Percentiles rank a stretch among this genome's conserved stretches.
These are phyloP conservation scores for Caenorhabditis auriculariae DNA, from an alignment of 2,888 invertebrate species.

Conservation along the genomic window DNA sequence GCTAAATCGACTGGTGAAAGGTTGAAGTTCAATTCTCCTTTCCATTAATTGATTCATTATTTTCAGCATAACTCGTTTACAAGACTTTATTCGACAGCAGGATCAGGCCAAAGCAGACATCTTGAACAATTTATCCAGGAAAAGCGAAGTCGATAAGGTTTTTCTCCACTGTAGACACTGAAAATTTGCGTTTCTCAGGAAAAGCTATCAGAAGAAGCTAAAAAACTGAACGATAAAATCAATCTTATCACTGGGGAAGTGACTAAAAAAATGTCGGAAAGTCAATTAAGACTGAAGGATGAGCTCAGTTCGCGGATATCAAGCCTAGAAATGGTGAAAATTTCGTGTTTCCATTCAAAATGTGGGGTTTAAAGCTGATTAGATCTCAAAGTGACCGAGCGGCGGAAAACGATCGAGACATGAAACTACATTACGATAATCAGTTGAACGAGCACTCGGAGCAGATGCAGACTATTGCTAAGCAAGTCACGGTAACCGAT, in stretches of 20 bases:
- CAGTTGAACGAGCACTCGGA: conserved; percentile 30
- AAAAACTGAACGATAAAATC: conserved; percentile 55
- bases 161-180: too few species aligned
- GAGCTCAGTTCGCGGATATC: conserved; percentile 39
- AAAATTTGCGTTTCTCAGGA: too few species aligned
- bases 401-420: conserved; percentile 45
- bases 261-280: conserved; percentile 47
- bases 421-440: conserved; percentile 35
- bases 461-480: conserved; percentile 43
- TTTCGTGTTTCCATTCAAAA: neutral
- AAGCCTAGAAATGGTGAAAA: conserved; percentile 23
- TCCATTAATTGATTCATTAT: neutral
- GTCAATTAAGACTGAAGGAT: conserved; percentile 48
- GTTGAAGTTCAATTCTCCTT: conserved; percentile 18
- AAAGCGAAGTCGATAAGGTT: conserved; percentile 52
- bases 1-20: conserved; percentile 37
- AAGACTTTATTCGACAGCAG: conserved; percentile 52
- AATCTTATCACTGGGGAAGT: conserved; percentile 56
- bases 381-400: conserved; percentile 43
- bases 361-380: conserved; percentile 34
- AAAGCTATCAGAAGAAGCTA: conserved; percentile 54
- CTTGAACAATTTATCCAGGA: conserved; percentile 46
- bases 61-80: conserved; percentile 49
- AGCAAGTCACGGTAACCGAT: conserved; percentile 20
- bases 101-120: conserved; percentile 53